Conservation (phyloP, 2,888 invertebrate genomes). For the Lepidochrysops patricia region DNA sequence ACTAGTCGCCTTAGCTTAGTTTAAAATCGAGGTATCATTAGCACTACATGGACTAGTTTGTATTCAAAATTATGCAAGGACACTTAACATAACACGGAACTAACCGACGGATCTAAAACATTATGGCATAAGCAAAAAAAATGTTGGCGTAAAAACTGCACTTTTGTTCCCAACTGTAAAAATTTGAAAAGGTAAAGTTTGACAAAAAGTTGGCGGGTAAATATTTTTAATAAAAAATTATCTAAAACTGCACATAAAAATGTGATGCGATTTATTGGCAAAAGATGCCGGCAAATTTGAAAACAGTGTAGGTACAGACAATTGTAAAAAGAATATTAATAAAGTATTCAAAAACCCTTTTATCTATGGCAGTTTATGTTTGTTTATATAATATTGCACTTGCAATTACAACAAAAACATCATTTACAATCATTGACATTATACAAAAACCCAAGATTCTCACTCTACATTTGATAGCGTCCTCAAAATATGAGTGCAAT, state of each 20-base stretch:
- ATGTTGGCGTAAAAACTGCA: background rate
- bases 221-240: conserved; percentile 15
- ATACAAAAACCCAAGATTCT: too few species aligned
- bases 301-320: background rate
- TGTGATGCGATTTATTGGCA: background rate
- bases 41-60: conserved; percentile 62
- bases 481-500: too few species aligned
- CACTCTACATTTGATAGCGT: too few species aligned
- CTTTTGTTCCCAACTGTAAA: background rate
- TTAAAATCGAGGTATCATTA: conserved; percentile 48
- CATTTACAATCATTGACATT: conserved; percentile 8
- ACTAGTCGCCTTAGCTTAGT: conserved; percentile 6
- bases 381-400: background rate
- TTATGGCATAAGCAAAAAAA: background rate
- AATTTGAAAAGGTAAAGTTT: background rate
- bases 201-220: background rate
- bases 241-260: conserved; percentile 39
- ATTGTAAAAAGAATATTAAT: background rate
- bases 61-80: conserved; percentile 33
- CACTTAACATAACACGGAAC: background rate
- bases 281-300: background rate
- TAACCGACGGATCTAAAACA: background rate
- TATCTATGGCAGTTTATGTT: background rate
- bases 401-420: conserved; percentile 5
- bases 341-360: background rate